Percentiles rank a stretch among this genome's conserved stretches.
Evolutionary conservation across 2,888 invertebrate species (phyloP).

Genomic region (Malthinus flaveolus): DNA sequence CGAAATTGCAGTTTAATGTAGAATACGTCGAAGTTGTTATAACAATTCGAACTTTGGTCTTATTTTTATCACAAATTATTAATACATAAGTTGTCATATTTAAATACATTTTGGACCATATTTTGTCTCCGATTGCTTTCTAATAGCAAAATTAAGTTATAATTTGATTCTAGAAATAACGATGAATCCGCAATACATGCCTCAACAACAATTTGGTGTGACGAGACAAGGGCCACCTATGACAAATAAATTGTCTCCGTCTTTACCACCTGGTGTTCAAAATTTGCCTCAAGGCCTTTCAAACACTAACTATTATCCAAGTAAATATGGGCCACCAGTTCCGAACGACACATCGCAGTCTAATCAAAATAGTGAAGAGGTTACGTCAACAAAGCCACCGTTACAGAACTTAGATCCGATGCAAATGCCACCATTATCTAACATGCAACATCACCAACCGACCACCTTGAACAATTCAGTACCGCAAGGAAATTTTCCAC

Average conservation of each 20-base stretch:
- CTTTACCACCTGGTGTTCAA: conserved; percentile 53
- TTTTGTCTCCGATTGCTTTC: no score
- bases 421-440: neutral
- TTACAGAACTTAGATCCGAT: neutral
- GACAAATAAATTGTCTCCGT: conserved; percentile 55
- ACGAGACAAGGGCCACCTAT: conserved; percentile 32
- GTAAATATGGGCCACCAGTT: conserved; percentile 49
- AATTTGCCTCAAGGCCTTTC: conserved; percentile 42
- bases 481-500: no score
- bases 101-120: no score
- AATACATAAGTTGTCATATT: no score
- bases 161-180: conserved; percentile 34
- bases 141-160: neutral
- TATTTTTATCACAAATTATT: no score
- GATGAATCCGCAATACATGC: conserved; percentile 60
- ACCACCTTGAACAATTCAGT: no score
- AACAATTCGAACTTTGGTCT: no score
- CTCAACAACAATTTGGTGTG: conserved; percentile 45
- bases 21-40: no score
- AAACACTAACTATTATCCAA: conserved; percentile 37
- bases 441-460: neutral
- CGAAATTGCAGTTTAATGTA: neutral
- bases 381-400: conserved; percentile 40
- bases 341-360: conserved; percentile 32
- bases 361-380: conserved; percentile 41